A percentile compares a stretch with the other conserved stretches of the same genome.
Conservation (phyloP, 2,888 invertebrate species). For the Sabatieria punctata region DNA sequence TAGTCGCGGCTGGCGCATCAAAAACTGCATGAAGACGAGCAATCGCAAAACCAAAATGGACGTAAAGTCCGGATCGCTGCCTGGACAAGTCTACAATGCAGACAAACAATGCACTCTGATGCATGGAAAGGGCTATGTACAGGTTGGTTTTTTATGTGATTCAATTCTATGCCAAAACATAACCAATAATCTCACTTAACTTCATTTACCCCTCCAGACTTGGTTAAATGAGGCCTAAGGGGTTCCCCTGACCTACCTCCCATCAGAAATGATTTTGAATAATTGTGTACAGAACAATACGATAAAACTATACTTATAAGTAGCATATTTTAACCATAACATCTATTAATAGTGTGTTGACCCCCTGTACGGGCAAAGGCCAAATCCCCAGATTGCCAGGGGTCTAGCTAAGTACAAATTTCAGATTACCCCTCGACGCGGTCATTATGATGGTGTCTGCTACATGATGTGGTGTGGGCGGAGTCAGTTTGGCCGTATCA, state of each 20-base stretch:
- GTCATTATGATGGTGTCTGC: slow-evolving; percentile 28
- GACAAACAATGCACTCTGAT: slow-evolving; percentile 28
- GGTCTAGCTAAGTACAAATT: too few species aligned
- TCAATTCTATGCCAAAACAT: not conserved
- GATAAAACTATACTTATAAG: too few species aligned
- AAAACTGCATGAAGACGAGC: slow-evolving; percentile 25
- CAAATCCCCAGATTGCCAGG: too few species aligned
- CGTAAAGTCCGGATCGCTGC: slow-evolving; percentile 18
- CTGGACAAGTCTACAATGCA: slow-evolving; percentile 29
- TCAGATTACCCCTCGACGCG: slow-evolving; percentile 26
- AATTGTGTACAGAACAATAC: too few species aligned
- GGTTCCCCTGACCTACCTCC: too few species aligned
- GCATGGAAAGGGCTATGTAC: slow-evolving; percentile 28
- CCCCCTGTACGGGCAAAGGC: too few species aligned
- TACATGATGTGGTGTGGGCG: slow-evolving; percentile 33
- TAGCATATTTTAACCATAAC: too few species aligned
- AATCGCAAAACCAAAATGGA: slow-evolving; percentile 21
- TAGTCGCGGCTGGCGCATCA: slow-evolving; percentile 13
- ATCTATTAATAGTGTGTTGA: too few species aligned
- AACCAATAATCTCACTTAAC: too few species aligned
- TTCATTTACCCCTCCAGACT: too few species aligned
- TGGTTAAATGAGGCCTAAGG: too few species aligned
- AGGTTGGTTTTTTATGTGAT: slow-evolving; percentile 12
- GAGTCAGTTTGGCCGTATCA: slow-evolving; percentile 24
- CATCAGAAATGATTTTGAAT: too few species aligned